These are phyloP conservation scores for Euzophera pinguis DNA, from an alignment of 2,888 invertebrate genomes.

Conservation along the genomic window DNA sequence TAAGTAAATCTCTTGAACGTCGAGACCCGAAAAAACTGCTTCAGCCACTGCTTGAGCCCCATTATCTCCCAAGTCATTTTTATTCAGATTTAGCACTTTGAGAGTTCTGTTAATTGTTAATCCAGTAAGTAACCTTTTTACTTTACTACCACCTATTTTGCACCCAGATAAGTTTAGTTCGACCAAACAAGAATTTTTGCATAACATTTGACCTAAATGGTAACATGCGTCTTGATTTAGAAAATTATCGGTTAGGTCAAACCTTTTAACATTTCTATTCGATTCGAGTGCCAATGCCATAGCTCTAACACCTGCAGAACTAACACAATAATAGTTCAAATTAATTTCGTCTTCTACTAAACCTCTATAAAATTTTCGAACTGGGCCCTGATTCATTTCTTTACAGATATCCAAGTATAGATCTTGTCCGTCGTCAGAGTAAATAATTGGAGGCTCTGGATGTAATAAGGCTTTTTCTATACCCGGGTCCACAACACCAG, in stretches of 20 bases:
- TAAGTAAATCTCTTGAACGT: constrained; percentile 40
- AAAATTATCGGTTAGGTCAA: constrained; percentile 56
- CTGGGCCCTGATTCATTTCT: constrained; percentile 48
- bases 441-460: constrained; percentile 34
- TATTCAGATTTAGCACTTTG: constrained; percentile 39
- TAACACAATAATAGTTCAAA: constrained; percentile 54
- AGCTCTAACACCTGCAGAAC: constrained; percentile 48
- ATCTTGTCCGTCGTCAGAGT: constrained; percentile 56
- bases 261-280: constrained; percentile 43
- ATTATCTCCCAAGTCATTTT: constrained; percentile 44
- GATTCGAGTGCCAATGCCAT: constrained; percentile 50
- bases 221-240: constrained; percentile 52
- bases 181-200: constrained; percentile 36
- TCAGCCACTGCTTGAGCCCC: constrained; percentile 40
- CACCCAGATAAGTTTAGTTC: constrained; percentile 57
- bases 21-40: constrained; percentile 36
- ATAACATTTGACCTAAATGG: constrained; percentile 56
- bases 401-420: constrained; percentile 51
- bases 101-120: constrained; percentile 39
- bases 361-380: constrained; percentile 41
- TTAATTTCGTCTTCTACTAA: constrained; percentile 45
- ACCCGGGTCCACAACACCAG: constrained; percentile 57
- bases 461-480: constrained; percentile 44
- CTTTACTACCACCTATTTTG: constrained; percentile 48
- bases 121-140: constrained; percentile 31